Evolutionary conservation across 2,797 vertebrate genomes (phyloP).

Genomic region (Falco cherrug): DNA sequence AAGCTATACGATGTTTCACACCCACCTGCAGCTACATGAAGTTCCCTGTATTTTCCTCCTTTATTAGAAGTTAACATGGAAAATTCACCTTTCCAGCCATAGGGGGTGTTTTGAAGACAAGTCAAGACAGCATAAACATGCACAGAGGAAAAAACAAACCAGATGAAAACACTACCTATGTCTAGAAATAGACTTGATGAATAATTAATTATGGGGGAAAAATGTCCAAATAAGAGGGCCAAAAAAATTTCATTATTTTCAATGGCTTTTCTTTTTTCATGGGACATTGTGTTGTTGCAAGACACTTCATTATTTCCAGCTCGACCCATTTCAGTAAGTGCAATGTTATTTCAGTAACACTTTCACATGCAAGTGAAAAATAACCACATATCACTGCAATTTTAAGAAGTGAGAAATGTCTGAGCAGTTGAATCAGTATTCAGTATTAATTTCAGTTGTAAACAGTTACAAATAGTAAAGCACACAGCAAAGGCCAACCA

Average conservation of each 20-base stretch:
- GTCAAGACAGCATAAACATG: slow-evolving; percentile 51
- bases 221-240: not conserved
- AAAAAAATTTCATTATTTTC: not conserved
- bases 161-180: not conserved
- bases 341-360: not conserved
- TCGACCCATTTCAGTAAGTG: not conserved
- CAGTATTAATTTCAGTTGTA: not conserved
- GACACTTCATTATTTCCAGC: not conserved
- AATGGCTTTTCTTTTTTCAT: not conserved
- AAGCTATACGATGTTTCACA: not conserved
- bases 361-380: not conserved
- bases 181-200: not conserved
- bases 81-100: slow-evolving; percentile 34
- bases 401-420: not conserved
- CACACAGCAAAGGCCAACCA: not conserved
- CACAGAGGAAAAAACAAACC: slow-evolving; percentile 50
- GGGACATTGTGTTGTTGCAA: not conserved
- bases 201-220: not conserved
- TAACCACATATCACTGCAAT: not conserved
- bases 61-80: not conserved
- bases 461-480: not conserved
- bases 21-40: not conserved
- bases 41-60: slow-evolving; percentile 2
- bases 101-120: slow-evolving; percentile 32
- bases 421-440: not conserved